Percentiles rank a stretch among this genome's conserved stretches.
Conservation (phyloP, 2,888 invertebrate species). For the Petrolisthes manimaculis region DNA sequence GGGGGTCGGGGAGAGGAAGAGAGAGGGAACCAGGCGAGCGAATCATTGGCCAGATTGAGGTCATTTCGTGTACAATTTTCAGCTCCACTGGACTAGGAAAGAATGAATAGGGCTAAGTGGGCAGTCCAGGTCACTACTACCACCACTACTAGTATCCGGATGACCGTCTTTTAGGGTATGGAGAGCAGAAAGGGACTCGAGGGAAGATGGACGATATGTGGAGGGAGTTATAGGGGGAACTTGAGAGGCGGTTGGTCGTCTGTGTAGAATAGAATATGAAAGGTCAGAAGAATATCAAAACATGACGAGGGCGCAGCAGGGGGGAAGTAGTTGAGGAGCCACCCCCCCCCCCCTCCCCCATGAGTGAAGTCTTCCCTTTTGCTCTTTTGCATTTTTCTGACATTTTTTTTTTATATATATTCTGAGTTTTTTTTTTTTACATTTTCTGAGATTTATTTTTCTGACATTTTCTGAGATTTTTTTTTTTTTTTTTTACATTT, state of each 20-base stretch:
- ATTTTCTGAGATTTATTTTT: not conserved
- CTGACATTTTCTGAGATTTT: not conserved
- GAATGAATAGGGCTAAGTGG: conserved; percentile 41
- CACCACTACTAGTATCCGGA: not conserved
- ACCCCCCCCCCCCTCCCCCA: too few relatives aligned
- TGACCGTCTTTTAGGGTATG: conserved; percentile 24
- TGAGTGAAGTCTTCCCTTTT: not conserved
- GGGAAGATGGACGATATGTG: not conserved
- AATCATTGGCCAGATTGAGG: conserved; percentile 35
- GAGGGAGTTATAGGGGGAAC: too few relatives aligned
- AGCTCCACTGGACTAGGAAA: conserved; percentile 39
- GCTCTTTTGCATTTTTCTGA: not conserved
- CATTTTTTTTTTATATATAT: not conserved
- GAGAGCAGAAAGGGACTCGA: not conserved
- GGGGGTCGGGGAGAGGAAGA: not conserved
- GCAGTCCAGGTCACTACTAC: conserved; percentile 33
- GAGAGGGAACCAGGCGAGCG: conserved; percentile 10
- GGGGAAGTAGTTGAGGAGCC: too few relatives aligned
- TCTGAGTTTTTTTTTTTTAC: not conserved
- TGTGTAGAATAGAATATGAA: too few relatives aligned
- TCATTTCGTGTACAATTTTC: conserved; percentile 49
- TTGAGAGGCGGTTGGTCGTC: not conserved
- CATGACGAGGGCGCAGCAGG: not conserved
- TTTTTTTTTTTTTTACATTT: too few relatives aligned
- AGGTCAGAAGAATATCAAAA: too few relatives aligned